These are phyloP conservation scores for Sialia sialis DNA, from an alignment of 2,113 vertebrate genomes.

Conservation along the genomic window DNA sequence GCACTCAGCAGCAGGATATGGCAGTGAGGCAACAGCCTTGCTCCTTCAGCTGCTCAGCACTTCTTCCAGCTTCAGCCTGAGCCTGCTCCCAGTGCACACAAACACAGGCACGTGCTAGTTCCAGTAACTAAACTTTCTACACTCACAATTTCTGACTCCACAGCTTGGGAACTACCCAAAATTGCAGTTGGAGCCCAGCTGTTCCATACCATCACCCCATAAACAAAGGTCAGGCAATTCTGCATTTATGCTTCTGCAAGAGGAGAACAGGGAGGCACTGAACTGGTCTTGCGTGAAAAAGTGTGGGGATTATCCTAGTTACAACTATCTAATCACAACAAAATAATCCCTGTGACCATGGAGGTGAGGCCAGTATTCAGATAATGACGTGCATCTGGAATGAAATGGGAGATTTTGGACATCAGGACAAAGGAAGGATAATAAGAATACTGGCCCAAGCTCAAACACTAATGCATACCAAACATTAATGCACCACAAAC, in stretches of 20 bases:
- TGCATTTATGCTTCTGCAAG: not conserved
- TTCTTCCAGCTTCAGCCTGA: not conserved
- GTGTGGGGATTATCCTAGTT: not conserved
- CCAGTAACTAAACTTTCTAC: not conserved
- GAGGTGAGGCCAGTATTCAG: not conserved
- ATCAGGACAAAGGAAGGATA: not conserved
- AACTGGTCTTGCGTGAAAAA: not conserved
- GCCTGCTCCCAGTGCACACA: not conserved
- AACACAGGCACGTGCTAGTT: not conserved
- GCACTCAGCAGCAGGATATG: not conserved
- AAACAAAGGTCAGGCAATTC: not conserved
- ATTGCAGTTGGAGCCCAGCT: not conserved
- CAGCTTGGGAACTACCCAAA: not conserved
- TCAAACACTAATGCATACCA: not conserved
- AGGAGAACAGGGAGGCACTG: not conserved
- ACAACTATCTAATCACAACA: constrained; percentile 1
- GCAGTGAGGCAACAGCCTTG: not conserved
- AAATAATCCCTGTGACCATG: not conserved
- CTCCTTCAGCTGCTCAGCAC: not conserved
- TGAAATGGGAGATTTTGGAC: not conserved
- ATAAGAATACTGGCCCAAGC: not conserved
- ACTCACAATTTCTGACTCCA: not conserved
- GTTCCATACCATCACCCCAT: not conserved
- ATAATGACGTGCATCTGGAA: not conserved
- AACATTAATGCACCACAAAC: not conserved